Percentiles rank a stretch among this genome's conserved stretches.
These are phyloP conservation scores for Eupithecia pulchellata DNA, from an alignment of 2,888 invertebrate genomes.

Conservation along the genomic window DNA sequence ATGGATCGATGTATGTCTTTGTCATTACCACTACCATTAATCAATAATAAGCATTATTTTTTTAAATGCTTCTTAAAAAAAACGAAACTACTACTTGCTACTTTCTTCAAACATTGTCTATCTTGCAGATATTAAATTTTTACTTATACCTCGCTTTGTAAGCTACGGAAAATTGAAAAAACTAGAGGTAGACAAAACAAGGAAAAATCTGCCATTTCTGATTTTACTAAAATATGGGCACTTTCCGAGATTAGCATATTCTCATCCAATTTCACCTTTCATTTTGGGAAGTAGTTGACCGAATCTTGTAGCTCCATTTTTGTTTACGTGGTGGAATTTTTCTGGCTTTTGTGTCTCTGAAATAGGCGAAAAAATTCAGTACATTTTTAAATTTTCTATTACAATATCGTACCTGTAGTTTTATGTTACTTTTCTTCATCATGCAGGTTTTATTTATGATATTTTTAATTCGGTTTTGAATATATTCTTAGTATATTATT, in stretches of 20 bases:
- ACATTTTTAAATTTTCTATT: neutral
- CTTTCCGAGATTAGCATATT: slow-evolving; percentile 44
- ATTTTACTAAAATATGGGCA: slow-evolving; percentile 38
- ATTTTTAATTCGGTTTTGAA: too few relatives aligned
- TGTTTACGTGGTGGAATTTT: slow-evolving; percentile 34
- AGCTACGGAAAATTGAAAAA: slow-evolving; percentile 18
- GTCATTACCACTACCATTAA: neutral
- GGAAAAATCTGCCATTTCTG: slow-evolving; percentile 26
- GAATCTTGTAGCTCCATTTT: slow-evolving; percentile 29
- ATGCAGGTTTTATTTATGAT: too few relatives aligned
- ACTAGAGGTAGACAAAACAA: slow-evolving; percentile 28
- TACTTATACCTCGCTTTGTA: slow-evolving; percentile 10
- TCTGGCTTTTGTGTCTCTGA: slow-evolving; percentile 13
- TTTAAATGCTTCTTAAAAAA: neutral
- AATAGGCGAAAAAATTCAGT: slow-evolving; percentile 1
- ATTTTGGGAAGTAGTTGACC: slow-evolving; percentile 45
- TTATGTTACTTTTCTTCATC: too few relatives aligned
- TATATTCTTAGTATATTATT: too few relatives aligned
- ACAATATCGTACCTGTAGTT: neutral
- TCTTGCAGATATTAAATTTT: slow-evolving; percentile 6
- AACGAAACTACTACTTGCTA: neutral
- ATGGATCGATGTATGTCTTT: too few relatives aligned
- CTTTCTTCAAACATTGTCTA: neutral
- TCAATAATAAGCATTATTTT: neutral
- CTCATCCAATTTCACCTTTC: slow-evolving; percentile 45